A percentile compares a stretch with the other conserved stretches of the same genome.
phyloP scores from a whole-genome alignment of 2,797 vertebrate genomes.

The Tenualosa ilisha region DNA sequence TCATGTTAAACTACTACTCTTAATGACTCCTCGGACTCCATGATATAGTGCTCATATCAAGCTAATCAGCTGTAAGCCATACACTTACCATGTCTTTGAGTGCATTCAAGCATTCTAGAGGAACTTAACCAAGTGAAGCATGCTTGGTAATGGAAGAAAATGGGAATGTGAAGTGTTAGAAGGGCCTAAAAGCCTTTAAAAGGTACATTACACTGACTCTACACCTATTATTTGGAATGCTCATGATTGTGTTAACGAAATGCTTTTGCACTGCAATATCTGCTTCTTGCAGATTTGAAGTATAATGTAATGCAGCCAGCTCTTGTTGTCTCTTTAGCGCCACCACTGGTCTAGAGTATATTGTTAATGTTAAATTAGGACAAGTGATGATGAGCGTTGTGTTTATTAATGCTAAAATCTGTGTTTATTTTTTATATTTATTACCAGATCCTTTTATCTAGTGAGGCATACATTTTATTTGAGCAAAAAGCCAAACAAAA shows the following conservation, averaged over 20 bases:
- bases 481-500: too few relatives aligned
- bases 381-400: too few relatives aligned
- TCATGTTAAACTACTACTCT: neutral
- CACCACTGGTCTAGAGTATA: neutral
- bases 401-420: too few relatives aligned
- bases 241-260: neutral
- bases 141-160: neutral
- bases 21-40: neutral
- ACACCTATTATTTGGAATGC: neutral
- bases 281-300: neutral
- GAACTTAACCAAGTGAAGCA: neutral
- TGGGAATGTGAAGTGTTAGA: neutral
- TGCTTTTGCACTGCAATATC: neutral
- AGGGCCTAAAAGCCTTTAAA: neutral
- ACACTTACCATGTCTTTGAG: neutral
- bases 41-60: neutral
- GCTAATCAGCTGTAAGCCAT: neutral
- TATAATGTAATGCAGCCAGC: neutral
- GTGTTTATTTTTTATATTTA: too few relatives aligned
- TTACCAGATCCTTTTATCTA: too few relatives aligned
- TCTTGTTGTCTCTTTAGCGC: neutral
- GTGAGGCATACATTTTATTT: too few relatives aligned
- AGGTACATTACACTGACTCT: neutral
- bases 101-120: neutral
- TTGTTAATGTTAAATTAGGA: neutral